These are phyloP conservation scores for Acanthornis magna DNA, from an alignment of 2,797 vertebrate species.

Conservation along the genomic window DNA sequence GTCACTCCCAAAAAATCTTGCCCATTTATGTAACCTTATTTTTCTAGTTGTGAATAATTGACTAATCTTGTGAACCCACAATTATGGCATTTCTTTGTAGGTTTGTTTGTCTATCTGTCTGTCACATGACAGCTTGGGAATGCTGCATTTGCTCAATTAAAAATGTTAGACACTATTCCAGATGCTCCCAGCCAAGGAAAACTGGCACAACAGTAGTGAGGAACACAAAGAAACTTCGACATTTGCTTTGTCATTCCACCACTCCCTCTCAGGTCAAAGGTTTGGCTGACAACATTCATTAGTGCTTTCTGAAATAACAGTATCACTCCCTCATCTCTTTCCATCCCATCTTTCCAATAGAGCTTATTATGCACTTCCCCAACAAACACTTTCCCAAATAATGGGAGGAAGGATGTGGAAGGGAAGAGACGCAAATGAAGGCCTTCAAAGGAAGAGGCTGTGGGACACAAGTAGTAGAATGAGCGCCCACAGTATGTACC, in stretches of 20 bases:
- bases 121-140: neutral
- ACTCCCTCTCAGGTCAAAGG: conserved; percentile 33
- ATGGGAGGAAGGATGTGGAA: neutral
- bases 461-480: neutral
- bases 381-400: neutral
- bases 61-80: conserved; percentile 8
- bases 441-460: neutral
- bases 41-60: conserved; percentile 43
- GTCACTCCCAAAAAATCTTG: conserved; percentile 35
- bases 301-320: conserved; percentile 35
- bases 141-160: neutral
- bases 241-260: neutral
- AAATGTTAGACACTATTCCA: conserved; percentile 10
- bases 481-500: neutral
- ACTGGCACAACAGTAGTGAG: neutral
- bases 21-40: conserved; percentile 42
- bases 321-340: neutral
- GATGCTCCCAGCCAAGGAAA: conserved; percentile 34
- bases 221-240: neutral
- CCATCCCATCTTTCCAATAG: neutral
- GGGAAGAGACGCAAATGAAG: neutral
- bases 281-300: conserved; percentile 9
- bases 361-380: neutral
- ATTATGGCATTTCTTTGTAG: conserved; percentile 29
- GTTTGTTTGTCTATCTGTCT: neutral